Percentiles rank a stretch among this genome's conserved stretches.
Evolutionary conservation across 2,113 vertebrate species (phyloP).

Genomic region (Spheniscus mendiculus): DNA sequence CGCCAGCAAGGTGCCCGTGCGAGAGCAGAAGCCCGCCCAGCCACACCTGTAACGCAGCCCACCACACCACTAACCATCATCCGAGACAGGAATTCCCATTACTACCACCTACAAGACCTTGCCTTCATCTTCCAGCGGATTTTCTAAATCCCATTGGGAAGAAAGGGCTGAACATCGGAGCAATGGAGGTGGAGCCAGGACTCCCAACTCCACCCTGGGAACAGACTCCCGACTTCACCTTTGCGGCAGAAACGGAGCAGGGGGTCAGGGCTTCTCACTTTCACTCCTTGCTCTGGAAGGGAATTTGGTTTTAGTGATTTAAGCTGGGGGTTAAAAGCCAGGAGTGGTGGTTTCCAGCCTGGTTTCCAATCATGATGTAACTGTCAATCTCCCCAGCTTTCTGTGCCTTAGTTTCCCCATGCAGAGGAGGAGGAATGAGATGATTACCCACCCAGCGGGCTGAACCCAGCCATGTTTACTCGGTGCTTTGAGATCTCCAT

Average conservation of each 20-base stretch:
- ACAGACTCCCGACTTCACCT: neutral
- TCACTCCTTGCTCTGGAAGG: neutral
- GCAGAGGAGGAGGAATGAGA: neutral
- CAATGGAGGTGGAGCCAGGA: neutral
- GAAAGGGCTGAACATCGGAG: neutral
- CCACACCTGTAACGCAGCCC: neutral
- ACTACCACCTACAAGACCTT: neutral
- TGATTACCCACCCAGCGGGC: neutral
- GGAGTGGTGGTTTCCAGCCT: neutral
- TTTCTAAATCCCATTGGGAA: neutral
- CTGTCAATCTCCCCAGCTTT: neutral
- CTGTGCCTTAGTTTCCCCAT: neutral
- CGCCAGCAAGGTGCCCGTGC: accelerated
- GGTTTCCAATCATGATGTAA: neutral
- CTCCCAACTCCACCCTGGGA: neutral
- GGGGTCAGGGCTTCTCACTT: neutral
- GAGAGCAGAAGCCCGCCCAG: neutral
- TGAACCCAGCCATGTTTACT: neutral
- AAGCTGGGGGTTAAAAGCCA: neutral
- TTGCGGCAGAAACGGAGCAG: accelerated
- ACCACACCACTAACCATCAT: neutral
- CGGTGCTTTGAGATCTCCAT: neutral
- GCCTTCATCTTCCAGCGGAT: neutral
- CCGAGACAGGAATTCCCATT: neutral
- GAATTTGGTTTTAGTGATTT: neutral